Evolutionary conservation across 2,888 invertebrate species (phyloP).

Genomic region (Agriopis marginaria): DNA sequence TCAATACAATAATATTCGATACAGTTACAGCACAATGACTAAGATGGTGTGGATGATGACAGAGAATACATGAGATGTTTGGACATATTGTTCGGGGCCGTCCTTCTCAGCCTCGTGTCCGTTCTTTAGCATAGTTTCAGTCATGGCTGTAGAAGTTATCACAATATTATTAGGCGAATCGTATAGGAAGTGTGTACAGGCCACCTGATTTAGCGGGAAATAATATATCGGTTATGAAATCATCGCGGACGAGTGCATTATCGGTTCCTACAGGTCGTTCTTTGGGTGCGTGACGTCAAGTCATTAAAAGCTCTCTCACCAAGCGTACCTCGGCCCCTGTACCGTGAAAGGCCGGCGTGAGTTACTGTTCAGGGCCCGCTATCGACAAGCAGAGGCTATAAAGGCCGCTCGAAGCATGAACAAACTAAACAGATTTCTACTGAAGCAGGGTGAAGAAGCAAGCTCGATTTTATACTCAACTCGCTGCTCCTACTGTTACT

Average conservation of each 20-base stretch:
- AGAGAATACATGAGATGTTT: slow-evolving; percentile 65
- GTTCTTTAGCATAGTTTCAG: slow-evolving; percentile 25
- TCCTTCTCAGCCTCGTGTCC: slow-evolving; percentile 25
- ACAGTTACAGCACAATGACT: slow-evolving; percentile 82
- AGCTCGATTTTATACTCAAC: slow-evolving; percentile 60
- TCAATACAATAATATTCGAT: slow-evolving; percentile 75
- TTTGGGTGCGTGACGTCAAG: slow-evolving; percentile 62
- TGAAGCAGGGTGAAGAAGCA: slow-evolving; percentile 74
- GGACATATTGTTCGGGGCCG: slow-evolving; percentile 51
- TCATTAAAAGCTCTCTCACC: slow-evolving; percentile 65
- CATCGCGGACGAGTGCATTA: slow-evolving; percentile 42
- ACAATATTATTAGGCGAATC: slow-evolving; percentile 45
- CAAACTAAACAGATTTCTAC: slow-evolving; percentile 66
- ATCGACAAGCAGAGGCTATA: slow-evolving; percentile 67
- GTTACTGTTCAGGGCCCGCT: slow-evolving; percentile 59
- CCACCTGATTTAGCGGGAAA: slow-evolving; percentile 55
- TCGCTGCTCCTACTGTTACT: slow-evolving; percentile 49
- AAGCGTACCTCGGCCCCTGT: slow-evolving; percentile 69
- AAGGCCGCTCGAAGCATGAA: slow-evolving; percentile 70
- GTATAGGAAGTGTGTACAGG: slow-evolving; percentile 40
- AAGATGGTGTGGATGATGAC: slow-evolving; percentile 76
- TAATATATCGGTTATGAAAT: slow-evolving; percentile 47
- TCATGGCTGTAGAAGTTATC: slow-evolving; percentile 44
- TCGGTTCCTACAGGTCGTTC: slow-evolving; percentile 52
- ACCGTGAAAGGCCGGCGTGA: slow-evolving; percentile 58